Conservation (phyloP, 2,797 vertebrate genomes). For the Hylomyscus alleni region DNA sequence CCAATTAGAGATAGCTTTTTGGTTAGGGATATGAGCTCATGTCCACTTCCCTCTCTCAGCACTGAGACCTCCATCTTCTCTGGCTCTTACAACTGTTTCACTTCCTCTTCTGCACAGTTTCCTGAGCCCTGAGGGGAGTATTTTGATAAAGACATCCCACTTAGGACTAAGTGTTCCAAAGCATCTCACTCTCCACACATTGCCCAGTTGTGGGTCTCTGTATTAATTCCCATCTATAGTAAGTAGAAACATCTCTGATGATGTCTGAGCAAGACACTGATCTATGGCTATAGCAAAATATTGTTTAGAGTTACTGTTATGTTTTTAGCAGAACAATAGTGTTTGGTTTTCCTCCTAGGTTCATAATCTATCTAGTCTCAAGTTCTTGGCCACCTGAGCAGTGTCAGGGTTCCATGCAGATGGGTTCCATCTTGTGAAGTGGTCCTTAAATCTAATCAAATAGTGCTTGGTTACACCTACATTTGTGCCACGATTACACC, state of each 20-base stretch:
- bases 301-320: background rate
- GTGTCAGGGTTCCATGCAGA: background rate
- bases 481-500: background rate
- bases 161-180: background rate
- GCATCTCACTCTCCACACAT: background rate
- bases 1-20: background rate
- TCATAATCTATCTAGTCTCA: background rate
- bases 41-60: background rate
- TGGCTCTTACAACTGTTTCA: background rate
- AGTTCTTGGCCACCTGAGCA: background rate
- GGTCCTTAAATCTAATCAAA: background rate
- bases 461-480: background rate
- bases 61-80: background rate
- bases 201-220: background rate
- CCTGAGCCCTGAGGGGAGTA: background rate
- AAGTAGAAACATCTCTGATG: background rate
- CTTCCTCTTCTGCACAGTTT: background rate
- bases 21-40: background rate
- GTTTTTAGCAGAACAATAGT: background rate
- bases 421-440: background rate
- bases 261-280: background rate
- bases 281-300: background rate
- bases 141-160: background rate
- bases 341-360: background rate
- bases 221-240: background rate